Percentiles rank a stretch among this genome's conserved stretches.
Conservation (phyloP, 2,888 invertebrate species). For the Lasioglossum marginatum region DNA sequence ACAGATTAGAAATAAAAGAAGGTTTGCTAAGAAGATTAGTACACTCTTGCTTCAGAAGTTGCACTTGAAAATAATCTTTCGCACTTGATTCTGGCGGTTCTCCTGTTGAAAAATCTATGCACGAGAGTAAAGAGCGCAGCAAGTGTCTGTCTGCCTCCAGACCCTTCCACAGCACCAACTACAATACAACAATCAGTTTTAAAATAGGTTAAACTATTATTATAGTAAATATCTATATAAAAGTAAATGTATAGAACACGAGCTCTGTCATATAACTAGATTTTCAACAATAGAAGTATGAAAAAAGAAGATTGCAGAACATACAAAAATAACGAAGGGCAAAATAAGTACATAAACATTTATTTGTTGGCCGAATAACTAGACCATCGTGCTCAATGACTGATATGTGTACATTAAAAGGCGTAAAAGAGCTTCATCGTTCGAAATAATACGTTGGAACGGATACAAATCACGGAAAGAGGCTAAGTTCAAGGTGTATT, state of each 20-base stretch:
- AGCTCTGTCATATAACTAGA: conserved; percentile 28
- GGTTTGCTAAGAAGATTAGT: conserved; percentile 93
- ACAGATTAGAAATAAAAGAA: conserved; percentile 94
- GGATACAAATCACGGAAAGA: conserved; percentile 40
- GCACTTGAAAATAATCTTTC: conserved; percentile 87
- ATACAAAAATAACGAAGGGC: not conserved
- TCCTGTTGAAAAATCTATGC: conserved; percentile 91
- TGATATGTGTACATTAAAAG: not conserved
- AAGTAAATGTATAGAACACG: conserved; percentile 24
- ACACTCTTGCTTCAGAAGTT: conserved; percentile 92
- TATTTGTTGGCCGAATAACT: conserved; percentile 11
- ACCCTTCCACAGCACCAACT: conserved; percentile 96
- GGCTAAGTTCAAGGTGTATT: conserved; percentile 59
- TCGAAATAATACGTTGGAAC: conserved; percentile 67
- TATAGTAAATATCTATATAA: conserved; percentile 26
- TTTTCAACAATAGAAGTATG: conserved; percentile 29
- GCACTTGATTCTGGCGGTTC: conserved; percentile 86
- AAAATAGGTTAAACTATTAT: conserved; percentile 34
- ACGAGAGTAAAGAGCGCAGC: conserved; percentile 96
- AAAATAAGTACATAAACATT: conserved; percentile 12
- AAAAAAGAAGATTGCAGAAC: conserved; percentile 20
- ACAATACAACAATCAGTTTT: conserved; percentile 77
- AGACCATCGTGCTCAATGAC: not conserved
- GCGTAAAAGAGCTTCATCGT: conserved; percentile 30
- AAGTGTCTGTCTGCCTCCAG: conserved; percentile 98